These are phyloP conservation scores for Lepisosteus oculatus DNA, from an alignment of 2,113 vertebrate genomes.

Conservation along the genomic window DNA sequence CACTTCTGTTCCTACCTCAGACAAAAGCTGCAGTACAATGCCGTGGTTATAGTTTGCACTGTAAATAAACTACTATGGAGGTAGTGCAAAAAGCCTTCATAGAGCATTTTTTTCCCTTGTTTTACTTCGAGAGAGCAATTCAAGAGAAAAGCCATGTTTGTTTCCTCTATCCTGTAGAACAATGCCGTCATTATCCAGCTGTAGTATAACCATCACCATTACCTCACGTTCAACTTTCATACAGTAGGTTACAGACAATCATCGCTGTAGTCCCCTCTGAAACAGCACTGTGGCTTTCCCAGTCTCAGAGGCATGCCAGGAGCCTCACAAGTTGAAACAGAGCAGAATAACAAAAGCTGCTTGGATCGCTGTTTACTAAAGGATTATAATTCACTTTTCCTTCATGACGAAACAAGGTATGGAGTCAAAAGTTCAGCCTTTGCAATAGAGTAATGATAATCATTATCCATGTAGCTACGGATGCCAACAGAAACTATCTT, in stretches of 20 bases:
- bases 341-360: background rate
- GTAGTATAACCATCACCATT: background rate
- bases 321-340: background rate
- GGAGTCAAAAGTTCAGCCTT: conserved; percentile 11
- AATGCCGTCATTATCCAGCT: background rate
- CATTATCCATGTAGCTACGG: background rate
- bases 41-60: too few relatives aligned
- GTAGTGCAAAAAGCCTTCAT: too few relatives aligned
- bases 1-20: too few relatives aligned
- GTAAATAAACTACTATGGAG: too few relatives aligned
- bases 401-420: background rate
- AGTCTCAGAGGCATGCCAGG: background rate
- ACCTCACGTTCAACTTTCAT: background rate
- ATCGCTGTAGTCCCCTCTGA: background rate
- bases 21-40: too few relatives aligned
- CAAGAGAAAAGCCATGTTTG: background rate
- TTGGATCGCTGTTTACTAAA: background rate
- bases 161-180: background rate
- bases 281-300: background rate
- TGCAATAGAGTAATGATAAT: background rate
- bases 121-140: too few relatives aligned
- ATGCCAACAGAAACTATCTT: background rate
- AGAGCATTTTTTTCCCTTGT: too few relatives aligned
- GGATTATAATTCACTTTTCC: conserved; percentile 10
- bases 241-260: background rate